Evolutionary conservation across 2,113 vertebrate genomes (phyloP).

Genomic region (Calidris pugnax): DNA sequence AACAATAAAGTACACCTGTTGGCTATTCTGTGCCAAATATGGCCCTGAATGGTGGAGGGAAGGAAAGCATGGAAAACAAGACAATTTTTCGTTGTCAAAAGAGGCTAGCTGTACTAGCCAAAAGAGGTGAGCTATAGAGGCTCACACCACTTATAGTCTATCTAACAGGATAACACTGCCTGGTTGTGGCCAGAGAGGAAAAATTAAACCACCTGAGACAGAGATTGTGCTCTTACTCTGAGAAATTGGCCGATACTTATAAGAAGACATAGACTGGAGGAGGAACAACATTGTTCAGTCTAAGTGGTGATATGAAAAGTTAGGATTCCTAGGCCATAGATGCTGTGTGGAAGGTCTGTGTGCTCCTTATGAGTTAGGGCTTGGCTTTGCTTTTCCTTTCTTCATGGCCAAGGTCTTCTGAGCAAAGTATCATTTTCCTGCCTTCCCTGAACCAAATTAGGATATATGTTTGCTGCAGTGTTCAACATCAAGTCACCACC

Average conservation of each 20-base stretch:
- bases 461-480: background rate
- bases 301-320: conserved; percentile 16
- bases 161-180: background rate
- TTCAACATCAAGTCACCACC: conserved; percentile 6
- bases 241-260: background rate
- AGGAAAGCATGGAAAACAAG: background rate
- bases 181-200: background rate
- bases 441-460: background rate
- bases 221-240: background rate
- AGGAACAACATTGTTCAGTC: background rate
- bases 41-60: background rate
- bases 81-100: background rate
- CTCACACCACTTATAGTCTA: background rate
- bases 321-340: background rate
- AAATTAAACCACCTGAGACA: background rate
- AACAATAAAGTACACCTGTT: background rate
- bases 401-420: background rate
- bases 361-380: background rate
- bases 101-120: background rate
- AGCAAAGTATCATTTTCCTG: background rate
- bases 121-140: no score
- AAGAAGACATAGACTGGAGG: background rate
- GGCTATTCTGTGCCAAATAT: conserved; percentile 5
- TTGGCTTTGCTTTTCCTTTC: background rate
- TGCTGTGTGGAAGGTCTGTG: background rate